These are phyloP conservation scores for Lithophane semibrunnea DNA, from an alignment of 2,888 invertebrate genomes.

Conservation along the genomic window DNA sequence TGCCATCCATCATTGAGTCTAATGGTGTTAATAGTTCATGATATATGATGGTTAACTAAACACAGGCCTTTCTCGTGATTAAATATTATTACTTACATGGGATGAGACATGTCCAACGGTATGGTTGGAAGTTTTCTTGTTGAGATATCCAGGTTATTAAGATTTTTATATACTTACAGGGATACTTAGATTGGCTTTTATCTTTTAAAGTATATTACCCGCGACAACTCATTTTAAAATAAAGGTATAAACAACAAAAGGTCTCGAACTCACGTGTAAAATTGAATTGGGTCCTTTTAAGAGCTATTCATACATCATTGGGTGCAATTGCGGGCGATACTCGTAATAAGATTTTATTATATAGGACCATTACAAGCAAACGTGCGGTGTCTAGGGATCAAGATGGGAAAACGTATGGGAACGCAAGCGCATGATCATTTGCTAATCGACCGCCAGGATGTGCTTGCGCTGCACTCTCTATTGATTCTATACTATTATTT, in stretches of 20 bases:
- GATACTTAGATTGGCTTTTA: slow-evolving; percentile 27
- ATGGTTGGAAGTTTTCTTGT: slow-evolving; percentile 23
- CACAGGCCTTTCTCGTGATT: slow-evolving; percentile 56
- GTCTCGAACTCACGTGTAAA: slow-evolving; percentile 69
- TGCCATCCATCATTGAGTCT: slow-evolving; percentile 79
- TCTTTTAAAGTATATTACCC: slow-evolving; percentile 39
- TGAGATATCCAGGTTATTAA: slow-evolving; percentile 26
- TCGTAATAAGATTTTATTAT: slow-evolving; percentile 87
- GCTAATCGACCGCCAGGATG: slow-evolving; percentile 73
- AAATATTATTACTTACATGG: slow-evolving; percentile 41
- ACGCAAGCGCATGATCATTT: slow-evolving; percentile 76
- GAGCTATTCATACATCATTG: slow-evolving; percentile 82
- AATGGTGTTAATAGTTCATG: slow-evolving; percentile 78
- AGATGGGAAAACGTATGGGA: slow-evolving; percentile 80
- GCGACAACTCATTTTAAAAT: slow-evolving; percentile 57
- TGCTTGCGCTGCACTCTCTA: slow-evolving; percentile 57
- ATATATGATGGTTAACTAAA: slow-evolving; percentile 72
- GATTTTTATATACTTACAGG: slow-evolving; percentile 30
- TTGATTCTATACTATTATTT: slow-evolving; percentile 66
- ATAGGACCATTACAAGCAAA: slow-evolving; percentile 84
- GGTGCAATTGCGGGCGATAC: slow-evolving; percentile 80
- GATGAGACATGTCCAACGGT: slow-evolving; percentile 26
- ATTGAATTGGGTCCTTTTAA: slow-evolving; percentile 80
- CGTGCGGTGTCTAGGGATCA: slow-evolving; percentile 85
- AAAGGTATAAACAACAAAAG: slow-evolving; percentile 46